These are phyloP conservation scores for Apotomis betuletana DNA, from an alignment of 2,888 invertebrate species.

Conservation along the genomic window DNA sequence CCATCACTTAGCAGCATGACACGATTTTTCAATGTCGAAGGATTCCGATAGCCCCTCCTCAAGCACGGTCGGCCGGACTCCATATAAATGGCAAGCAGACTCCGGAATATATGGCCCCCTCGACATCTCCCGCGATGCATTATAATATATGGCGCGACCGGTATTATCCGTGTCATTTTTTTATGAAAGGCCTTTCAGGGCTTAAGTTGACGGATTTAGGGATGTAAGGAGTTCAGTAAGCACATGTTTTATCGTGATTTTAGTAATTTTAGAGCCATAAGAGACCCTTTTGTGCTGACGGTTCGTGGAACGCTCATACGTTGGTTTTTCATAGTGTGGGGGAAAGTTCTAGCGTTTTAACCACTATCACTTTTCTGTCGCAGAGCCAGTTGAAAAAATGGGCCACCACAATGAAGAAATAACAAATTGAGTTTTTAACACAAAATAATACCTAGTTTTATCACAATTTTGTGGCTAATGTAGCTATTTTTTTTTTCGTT, in stretches of 20 bases:
- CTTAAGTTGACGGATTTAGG: slow-evolving; percentile 30
- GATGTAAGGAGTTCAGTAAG: not conserved
- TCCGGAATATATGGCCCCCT: slow-evolving; percentile 51
- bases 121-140: slow-evolving; percentile 76
- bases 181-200: slow-evolving; percentile 47
- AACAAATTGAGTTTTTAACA: no score
- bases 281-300: no score
- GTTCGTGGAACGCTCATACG: no score
- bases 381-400: no score
- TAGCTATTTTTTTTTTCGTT: no score
- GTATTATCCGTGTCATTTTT: slow-evolving; percentile 67
- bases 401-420: no score
- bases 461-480: no score
- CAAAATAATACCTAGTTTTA: no score
- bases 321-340: no score
- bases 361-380: no score
- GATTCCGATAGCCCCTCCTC: slow-evolving; percentile 66
- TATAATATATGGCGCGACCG: slow-evolving; percentile 71
- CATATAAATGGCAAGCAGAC: slow-evolving; percentile 71
- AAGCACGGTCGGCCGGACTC: slow-evolving; percentile 68
- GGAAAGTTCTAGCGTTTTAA: no score
- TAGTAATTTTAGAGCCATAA: no score
- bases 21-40: slow-evolving; percentile 76
- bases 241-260: not conserved
- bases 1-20: slow-evolving; percentile 54